Evolutionary conservation across 2,113 vertebrate species (phyloP).

Genomic region (Balaenoptera acutorostrata): DNA sequence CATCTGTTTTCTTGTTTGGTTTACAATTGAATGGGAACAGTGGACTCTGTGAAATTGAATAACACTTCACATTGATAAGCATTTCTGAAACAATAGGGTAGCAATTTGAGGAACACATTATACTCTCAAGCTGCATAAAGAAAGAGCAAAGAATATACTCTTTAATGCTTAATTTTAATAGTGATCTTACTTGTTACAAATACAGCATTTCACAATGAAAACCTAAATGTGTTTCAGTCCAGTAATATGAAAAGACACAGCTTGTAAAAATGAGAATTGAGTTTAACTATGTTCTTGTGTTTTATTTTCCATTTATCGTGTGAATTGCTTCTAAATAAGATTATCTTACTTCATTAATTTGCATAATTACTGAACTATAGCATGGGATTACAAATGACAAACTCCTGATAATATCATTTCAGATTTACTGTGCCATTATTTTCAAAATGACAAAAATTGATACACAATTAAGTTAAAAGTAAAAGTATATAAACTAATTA

Average conservation of each 20-base stretch:
- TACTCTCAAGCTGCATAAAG: constrained; percentile 33
- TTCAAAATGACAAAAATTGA: constrained; percentile 50
- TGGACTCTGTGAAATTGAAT: constrained; percentile 57
- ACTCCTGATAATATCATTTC: constrained; percentile 54
- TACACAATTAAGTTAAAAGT: constrained; percentile 32
- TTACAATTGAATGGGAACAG: constrained; percentile 45
- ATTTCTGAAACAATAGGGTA: constrained; percentile 63
- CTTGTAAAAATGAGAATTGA: constrained; percentile 50
- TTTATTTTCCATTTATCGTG: constrained; percentile 59
- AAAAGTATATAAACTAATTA: constrained; percentile 29
- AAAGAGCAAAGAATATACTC: constrained; percentile 51
- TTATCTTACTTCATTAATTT: constrained; percentile 72
- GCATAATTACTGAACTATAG: constrained; percentile 67
- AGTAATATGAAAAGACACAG: constrained; percentile 54
- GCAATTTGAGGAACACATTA: constrained; percentile 55
- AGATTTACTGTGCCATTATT: constrained; percentile 54
- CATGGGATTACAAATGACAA: constrained; percentile 57
- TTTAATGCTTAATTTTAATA: constrained; percentile 69
- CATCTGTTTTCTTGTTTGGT: constrained; percentile 57
- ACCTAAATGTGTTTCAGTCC: constrained; percentile 25
- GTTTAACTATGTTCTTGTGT: constrained; percentile 48
- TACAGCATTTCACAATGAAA: constrained; percentile 66
- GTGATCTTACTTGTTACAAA: constrained; percentile 54
- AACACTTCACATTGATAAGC: constrained; percentile 65
- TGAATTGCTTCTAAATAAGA: constrained; percentile 66